Base-by-base conservation (phyloP, 2,113 vertebrate genomes). In the Colistium nudipinnis region DNA sequence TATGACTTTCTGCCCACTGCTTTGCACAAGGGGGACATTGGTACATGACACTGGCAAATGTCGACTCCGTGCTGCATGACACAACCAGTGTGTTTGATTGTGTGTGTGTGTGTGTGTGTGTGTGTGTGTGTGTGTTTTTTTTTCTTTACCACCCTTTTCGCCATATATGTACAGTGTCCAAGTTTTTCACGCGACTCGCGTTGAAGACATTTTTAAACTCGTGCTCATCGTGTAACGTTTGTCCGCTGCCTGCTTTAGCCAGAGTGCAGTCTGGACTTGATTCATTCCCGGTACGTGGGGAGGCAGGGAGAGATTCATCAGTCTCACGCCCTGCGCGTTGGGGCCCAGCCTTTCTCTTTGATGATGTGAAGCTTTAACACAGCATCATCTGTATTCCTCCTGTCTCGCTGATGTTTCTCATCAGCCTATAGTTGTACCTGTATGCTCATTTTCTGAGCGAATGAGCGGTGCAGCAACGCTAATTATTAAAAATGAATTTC, bases 401-500 rank as follows among this genome's bases (percentile, higher is more conserved):
- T 62, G 76, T 78, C 81, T 73, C 47, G 78, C 72, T 85, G 73
- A 86, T 85, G 81, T 78, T 62, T 80, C 43, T 65, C 66, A 78
- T 85, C 74, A 86, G 80, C 87, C 81, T 87, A 80, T 77, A 84
- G 82, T 81, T 83, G 67, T 87, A 88, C 83, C 82, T 88, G 79
- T 62, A 76, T n/a, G n/a, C 81, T 89, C 64, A 89, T 91, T 88
- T 85, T 84, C 77, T 59, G 74, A 83, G 74, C 82, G 88, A 90
- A 87, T 88, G 72, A 84, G 84, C 80, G 82, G 76, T 81, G 86
- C 82, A 78, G 74, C 74, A 90, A 76, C 83, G 87, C 86, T 92
- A 92, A 93, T 92, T 92, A 88, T 89, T 89, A 90, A 91, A 91
- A 91, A 91, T 91, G 84, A 90, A 88, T 92, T 91, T 89, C 77